Base-by-base conservation (phyloP, 2,113 vertebrate species). In the Chloropsis cyanopogon region DNA sequence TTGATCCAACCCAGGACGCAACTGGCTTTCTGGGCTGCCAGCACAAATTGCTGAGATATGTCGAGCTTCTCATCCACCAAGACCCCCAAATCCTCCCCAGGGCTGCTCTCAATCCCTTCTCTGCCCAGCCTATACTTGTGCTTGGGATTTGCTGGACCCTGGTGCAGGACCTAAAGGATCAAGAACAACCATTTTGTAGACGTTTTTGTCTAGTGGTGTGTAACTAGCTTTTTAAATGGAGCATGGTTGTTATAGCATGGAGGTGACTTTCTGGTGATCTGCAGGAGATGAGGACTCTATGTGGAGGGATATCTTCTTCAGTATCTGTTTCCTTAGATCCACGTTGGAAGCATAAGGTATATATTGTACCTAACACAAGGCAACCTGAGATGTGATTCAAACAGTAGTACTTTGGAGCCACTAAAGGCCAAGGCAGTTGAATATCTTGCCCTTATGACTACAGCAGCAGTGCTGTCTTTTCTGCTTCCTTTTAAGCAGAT, bases 341-440 rank as follows among this genome's bases (percentile, higher is more conserved):
- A 9, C 0, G 0, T 5, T 47, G 35, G 41, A 31, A 72, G 13
- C 1, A 0, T 72, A 54, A 65, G 10, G 10, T 68, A 24, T 53
- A 18, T 49, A 76, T 6, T 9, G 12, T 69, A 44, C 59, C 22
- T 69, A 46, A 50, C 14, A 31, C 12, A 65, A 42, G 31, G 41
- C 41, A 56, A 31, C 35, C 15, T 0, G 1, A 78, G 56, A 25
- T 60, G 35, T 37, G 18, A 10, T 77, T 65, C n/a, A 35, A 33
- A 53, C 12, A 53, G 44, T 26, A 29, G 44, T 50, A 28, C 33
- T 85, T 54, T n/a, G 37, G 64, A 81, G 52, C 13, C 50, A 54
- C 29, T 31, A 29, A 46, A 82, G 49, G 37, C 37, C 72, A 29
- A 33, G 63, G 26, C 50, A 60, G 33, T 35, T 54, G 42, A 39